phyloP scores from a whole-genome alignment of 2,888 invertebrate genomes.

The Melinaea menophilus region DNA sequence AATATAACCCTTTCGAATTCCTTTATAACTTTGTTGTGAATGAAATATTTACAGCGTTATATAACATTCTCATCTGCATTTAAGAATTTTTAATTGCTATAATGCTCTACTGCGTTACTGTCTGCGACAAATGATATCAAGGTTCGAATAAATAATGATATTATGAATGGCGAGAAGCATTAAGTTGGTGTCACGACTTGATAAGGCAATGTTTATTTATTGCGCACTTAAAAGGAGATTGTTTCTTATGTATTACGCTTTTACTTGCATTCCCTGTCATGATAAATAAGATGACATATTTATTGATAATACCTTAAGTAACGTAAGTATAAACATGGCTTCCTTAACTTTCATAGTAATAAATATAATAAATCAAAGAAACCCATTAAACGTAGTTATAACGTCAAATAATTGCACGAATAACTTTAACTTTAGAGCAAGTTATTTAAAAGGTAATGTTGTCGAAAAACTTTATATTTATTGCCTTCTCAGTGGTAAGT shows the following conservation, averaged over 20 bases:
- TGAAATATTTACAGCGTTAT: neutral
- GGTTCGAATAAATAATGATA: constrained; percentile 14
- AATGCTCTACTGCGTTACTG: neutral
- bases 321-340: neutral
- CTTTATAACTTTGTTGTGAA: neutral
- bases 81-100: neutral
- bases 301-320: neutral
- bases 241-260: constrained; percentile 18
- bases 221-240: constrained; percentile 17
- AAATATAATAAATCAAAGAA: too few species aligned
- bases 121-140: constrained; percentile 2
- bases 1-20: neutral
- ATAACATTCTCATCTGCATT: neutral
- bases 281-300: constrained; percentile 16
- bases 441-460: too few species aligned
- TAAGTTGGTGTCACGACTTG: constrained; percentile 10
- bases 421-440: too few species aligned
- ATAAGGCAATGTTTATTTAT: constrained; percentile 19
- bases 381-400: too few species aligned
- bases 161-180: constrained; percentile 17
- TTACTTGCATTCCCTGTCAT: constrained; percentile 18
- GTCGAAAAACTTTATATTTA: too few species aligned
- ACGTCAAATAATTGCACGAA: too few species aligned
- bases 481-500: too few species aligned
- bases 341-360: too few species aligned